Conservation (phyloP, 2,113 vertebrate genomes). For the Dasyprocta punctata region DNA sequence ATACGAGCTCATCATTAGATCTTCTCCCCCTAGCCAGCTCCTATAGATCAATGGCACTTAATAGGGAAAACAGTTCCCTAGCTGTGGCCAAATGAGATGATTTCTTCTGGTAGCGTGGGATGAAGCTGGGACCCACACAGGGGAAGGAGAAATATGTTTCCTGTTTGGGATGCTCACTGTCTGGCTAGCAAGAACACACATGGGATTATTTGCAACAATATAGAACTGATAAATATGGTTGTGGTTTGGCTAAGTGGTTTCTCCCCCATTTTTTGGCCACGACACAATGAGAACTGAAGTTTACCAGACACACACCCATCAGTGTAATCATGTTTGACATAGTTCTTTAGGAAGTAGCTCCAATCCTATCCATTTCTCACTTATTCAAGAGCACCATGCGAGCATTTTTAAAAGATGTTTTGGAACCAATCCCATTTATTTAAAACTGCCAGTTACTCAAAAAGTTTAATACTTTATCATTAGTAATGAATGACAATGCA, state of each 20-base stretch:
- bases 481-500: neutral
- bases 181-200: neutral
- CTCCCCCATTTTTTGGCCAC: neutral
- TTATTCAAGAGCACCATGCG: neutral
- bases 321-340: neutral
- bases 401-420: neutral
- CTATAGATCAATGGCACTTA: neutral
- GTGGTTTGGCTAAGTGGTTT: slow-evolving; percentile 36
- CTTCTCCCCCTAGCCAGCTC: too few species aligned
- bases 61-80: neutral
- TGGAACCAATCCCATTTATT: neutral
- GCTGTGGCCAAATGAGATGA: neutral
- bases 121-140: neutral
- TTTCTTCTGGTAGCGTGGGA: neutral
- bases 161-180: neutral
- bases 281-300: neutral
- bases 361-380: neutral
- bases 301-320: neutral
- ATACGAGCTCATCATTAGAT: neutral
- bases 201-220: neutral
- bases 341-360: neutral
- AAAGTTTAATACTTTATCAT: neutral
- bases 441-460: neutral
- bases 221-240: neutral
- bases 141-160: neutral